Evolutionary conservation across 2,797 vertebrate genomes (phyloP), one percentile per base, ranked within the genome.

Genomic region (Lophotriccus pileatus): DNA sequence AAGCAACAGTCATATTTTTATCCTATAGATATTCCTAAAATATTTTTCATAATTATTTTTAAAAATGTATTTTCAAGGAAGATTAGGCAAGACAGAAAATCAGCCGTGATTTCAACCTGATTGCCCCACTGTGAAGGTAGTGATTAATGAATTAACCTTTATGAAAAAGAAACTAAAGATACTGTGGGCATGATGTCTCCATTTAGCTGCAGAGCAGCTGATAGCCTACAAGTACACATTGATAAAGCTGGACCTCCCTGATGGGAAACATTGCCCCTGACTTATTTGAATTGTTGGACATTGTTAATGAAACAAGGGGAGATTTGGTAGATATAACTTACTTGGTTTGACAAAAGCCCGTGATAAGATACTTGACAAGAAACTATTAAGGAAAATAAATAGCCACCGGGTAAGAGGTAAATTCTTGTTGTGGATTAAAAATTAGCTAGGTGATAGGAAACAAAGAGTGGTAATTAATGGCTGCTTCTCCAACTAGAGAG

Each of bases 371-470:
- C 63, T 87, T 84, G 84, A 93, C 77, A 95, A 87, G 60, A 92
- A 94, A 88, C 92, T 88, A 91, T 94, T 96, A 95, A 64, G 72
- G 52, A 95, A 97, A 96, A 96, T 60, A 95, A 90, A 95, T 94
- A 95, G 88, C 74, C 59, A 91, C 23, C 52, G 75, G 53, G 49
- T 95, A 95, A 91, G 86, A 93, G 41, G 78, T 85, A 97, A 97
- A 96, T 96, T 94, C 83, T 94, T 96, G 81, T 89, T 97, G 84
- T 83, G 92, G 84, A 95, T 95, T 96, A 93, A 97, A 97, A 95
- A 95, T 80, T 94, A 93, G 86, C 79, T 95, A 95, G 95, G 89
- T 89, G 92, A 75, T 87, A 95, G 91, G 82, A 96, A 97, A 95
- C 82, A 96, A 96, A 96, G 87, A 90, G 21, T 78, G 46, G 68